Conservation (phyloP, 2,113 vertebrate species). For the Sinocyclocheilus anophthalmus region DNA sequence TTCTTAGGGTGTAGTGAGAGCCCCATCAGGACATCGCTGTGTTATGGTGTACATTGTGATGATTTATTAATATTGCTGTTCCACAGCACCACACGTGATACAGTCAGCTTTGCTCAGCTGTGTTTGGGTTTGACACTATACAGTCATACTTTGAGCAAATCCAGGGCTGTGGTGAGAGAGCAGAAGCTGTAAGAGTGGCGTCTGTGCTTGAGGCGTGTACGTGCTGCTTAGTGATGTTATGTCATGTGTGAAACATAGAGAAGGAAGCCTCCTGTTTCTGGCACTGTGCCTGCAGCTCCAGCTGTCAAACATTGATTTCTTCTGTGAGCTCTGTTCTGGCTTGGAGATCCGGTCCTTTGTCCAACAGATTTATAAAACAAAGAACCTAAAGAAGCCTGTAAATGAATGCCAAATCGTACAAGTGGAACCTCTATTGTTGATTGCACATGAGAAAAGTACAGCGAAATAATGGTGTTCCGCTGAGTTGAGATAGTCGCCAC, state of each 20-base stretch:
- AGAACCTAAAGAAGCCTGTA: conserved; percentile 56
- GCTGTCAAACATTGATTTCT: conserved; percentile 58
- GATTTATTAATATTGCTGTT: conserved; percentile 35
- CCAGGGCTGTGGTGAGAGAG: conserved; percentile 8
- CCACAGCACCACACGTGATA: neutral
- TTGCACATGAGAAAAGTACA: conserved; percentile 51
- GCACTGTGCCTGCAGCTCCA: conserved; percentile 51
- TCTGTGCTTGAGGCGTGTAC: neutral
- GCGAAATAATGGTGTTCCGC: conserved; percentile 56
- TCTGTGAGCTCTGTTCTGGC: conserved; percentile 45
- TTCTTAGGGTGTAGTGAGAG: neutral
- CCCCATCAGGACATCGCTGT: neutral
- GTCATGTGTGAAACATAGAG: conserved; percentile 18
- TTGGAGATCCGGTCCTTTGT: conserved; percentile 60
- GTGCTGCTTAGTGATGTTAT: conserved; percentile 10
- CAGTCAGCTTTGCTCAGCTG: conserved; percentile 8
- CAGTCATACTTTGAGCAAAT: conserved; percentile 6
- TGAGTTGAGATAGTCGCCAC: conserved; percentile 3
- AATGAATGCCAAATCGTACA: conserved; percentile 37
- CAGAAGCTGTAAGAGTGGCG: neutral
- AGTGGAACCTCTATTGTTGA: conserved; percentile 55
- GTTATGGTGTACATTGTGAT: conserved; percentile 21
- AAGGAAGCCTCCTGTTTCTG: conserved; percentile 39
- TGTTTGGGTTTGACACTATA: conserved; percentile 8
- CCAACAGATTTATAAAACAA: conserved; percentile 61